phyloP scores from a whole-genome alignment of 2,888 invertebrate species.

The Leucania comma region DNA sequence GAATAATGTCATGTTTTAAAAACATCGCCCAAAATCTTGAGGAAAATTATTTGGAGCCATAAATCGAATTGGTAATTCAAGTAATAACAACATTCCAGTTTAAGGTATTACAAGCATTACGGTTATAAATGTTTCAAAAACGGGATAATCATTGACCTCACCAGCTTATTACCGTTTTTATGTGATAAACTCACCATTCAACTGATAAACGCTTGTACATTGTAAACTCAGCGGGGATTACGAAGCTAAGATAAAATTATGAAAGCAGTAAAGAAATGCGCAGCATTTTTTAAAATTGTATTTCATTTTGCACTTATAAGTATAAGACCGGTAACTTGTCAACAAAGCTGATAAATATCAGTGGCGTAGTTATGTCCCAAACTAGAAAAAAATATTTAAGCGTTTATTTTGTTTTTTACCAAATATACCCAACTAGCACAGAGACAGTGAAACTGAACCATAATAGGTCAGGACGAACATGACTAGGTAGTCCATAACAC shows the following conservation, averaged over 20 bases:
- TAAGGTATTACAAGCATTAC: constrained; percentile 32
- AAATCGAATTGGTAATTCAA: not conserved
- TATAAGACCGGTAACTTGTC: no score
- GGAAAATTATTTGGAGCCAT: not conserved
- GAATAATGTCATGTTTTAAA: not conserved
- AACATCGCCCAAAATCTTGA: not conserved
- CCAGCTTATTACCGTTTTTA: constrained; percentile 25
- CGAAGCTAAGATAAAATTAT: constrained; percentile 1
- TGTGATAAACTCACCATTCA: constrained; percentile 37
- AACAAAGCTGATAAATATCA: no score
- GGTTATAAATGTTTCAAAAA: constrained; percentile 38
- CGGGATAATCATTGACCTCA: constrained; percentile 36
- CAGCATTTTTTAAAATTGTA: not conserved
- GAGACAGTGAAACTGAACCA: no score
- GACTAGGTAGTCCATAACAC: no score
- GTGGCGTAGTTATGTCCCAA: no score
- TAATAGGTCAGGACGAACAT: no score
- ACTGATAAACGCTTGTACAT: constrained; percentile 38
- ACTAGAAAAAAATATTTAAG: no score
- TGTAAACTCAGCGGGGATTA: constrained; percentile 49
- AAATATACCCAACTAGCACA: no score
- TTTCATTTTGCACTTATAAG: not conserved
- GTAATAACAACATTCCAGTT: constrained; percentile 1
- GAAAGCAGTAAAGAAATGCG: not conserved
- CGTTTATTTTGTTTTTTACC: no score